These are phyloP conservation scores for Intellagama lesueurii DNA, from an alignment of 2,797 vertebrate species.

Conservation along the genomic window DNA sequence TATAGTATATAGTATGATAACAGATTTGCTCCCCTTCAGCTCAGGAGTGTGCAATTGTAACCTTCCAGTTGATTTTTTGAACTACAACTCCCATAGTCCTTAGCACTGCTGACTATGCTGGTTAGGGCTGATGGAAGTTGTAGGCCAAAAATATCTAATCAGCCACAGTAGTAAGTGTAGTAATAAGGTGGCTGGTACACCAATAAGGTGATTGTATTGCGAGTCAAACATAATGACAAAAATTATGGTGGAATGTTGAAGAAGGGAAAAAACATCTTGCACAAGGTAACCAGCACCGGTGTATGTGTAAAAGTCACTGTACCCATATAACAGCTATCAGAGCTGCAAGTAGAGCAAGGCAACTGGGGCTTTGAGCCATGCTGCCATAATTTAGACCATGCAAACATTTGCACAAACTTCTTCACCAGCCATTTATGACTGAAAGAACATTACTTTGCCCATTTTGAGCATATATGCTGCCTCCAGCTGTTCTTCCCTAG, in stretches of 20 bases:
- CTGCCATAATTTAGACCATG: too few species aligned
- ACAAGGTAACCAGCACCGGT: not conserved
- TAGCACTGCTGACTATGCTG: not conserved
- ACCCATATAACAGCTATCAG: not conserved
- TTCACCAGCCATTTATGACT: too few species aligned
- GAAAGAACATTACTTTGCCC: too few species aligned
- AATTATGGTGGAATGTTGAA: constrained; percentile 26
- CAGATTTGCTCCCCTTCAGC: constrained; percentile 61
- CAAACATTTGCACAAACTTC: too few species aligned
- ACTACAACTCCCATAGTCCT: not conserved
- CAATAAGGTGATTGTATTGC: constrained; percentile 57
- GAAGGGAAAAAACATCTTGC: not conserved
- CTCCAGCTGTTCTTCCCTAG: too few species aligned
- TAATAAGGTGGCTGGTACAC: constrained; percentile 52
- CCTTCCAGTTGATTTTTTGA: not conserved
- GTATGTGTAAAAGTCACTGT: not conserved
- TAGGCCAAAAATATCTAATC: not conserved
- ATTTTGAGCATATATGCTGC: too few species aligned
- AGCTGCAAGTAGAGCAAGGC: too few species aligned
- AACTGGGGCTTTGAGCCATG: too few species aligned
- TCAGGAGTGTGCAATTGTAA: not conserved
- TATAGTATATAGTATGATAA: too few species aligned
- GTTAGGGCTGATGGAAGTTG: not conserved
- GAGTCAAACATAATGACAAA: constrained; percentile 53
- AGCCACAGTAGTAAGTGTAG: not conserved